Percentiles rank a stretch among this genome's conserved stretches.
These are phyloP conservation scores for Pseudobourletiella spinata DNA, from an alignment of 1,140 invertebrate genomes.

Conservation along the genomic window DNA sequence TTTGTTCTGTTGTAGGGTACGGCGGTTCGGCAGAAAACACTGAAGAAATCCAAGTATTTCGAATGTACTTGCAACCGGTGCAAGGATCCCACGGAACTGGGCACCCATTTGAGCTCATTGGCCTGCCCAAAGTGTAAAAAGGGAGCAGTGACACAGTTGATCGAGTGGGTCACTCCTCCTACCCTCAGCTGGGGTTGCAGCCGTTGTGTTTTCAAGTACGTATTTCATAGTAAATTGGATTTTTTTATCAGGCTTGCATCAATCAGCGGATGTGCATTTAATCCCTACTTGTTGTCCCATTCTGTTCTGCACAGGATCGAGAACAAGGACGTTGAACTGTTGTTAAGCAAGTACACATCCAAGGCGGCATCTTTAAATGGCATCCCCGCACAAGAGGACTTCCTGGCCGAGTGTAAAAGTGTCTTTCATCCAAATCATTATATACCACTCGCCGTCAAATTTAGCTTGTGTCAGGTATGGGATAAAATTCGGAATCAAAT, in stretches of 20 bases:
- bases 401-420: constrained; percentile 19
- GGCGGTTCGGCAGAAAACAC: constrained; percentile 55
- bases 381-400: constrained; percentile 28
- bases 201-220: constrained; percentile 15
- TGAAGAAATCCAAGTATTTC: constrained; percentile 66
- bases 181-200: constrained; percentile 11
- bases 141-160: constrained; percentile 51
- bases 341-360: constrained; percentile 10
- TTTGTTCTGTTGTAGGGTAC: constrained; percentile 49
- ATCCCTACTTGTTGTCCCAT: too few species aligned
- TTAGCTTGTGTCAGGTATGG: constrained; percentile 26
- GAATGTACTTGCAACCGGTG: constrained; percentile 63
- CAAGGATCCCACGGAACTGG: constrained; percentile 61
- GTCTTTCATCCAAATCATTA: constrained; percentile 32
- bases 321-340: constrained; percentile 6
- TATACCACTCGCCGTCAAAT: constrained; percentile 31
- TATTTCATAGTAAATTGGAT: too few species aligned
- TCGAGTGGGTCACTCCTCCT: constrained; percentile 37
- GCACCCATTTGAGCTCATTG: constrained; percentile 61
- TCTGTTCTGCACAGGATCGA: not conserved
- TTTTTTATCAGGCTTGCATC: too few species aligned
- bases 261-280: not conserved
- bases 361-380: not conserved
- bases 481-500: too few species aligned
- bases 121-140: constrained; percentile 64